A percentile compares a stretch with the other conserved stretches of the same genome.
These are phyloP conservation scores for Batillaria attramentaria DNA, from an alignment of 1,140 invertebrate species.

Conservation along the genomic window DNA sequence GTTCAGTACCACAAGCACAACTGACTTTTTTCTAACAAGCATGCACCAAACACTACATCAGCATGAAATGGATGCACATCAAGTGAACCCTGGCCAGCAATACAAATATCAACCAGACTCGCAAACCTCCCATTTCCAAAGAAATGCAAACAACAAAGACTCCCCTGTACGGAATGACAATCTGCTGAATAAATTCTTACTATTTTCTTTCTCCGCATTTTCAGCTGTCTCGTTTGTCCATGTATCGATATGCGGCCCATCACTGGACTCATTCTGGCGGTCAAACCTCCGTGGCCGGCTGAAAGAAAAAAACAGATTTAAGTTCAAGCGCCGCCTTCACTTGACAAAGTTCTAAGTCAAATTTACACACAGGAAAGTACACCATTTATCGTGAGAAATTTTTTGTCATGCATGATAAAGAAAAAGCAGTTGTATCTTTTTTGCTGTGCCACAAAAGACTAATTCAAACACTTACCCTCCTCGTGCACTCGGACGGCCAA, in stretches of 20 bases:
- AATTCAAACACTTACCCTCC: constrained; percentile 48
- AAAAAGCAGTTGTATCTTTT: too few species aligned
- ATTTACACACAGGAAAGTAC: too few species aligned
- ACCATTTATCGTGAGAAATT: too few species aligned
- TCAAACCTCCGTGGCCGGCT: constrained; percentile 40
- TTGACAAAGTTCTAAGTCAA: too few species aligned
- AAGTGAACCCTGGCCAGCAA: not conserved
- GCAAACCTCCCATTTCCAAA: too few species aligned
- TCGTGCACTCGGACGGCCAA: constrained; percentile 72
- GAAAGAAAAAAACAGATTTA: constrained; percentile 23
- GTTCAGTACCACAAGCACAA: not conserved
- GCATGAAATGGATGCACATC: not conserved
- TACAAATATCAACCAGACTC: too few species aligned
- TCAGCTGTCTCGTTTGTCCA: constrained; percentile 77
- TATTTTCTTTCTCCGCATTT: constrained; percentile 64
- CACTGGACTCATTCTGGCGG: constrained; percentile 54
- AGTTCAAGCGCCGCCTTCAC: too few species aligned
- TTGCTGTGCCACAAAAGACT: too few species aligned
- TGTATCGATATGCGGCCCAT: constrained; percentile 75
- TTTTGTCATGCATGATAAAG: too few species aligned
- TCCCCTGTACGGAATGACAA: not conserved
- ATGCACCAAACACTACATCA: not conserved
- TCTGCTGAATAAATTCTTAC: constrained; percentile 40
- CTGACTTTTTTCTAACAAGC: not conserved
- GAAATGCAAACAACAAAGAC: not conserved